A percentile compares a stretch with the other conserved stretches of the same genome.
Evolutionary conservation across 2,113 vertebrate genomes (phyloP).

Genomic region (Amphiprion ocellaris): DNA sequence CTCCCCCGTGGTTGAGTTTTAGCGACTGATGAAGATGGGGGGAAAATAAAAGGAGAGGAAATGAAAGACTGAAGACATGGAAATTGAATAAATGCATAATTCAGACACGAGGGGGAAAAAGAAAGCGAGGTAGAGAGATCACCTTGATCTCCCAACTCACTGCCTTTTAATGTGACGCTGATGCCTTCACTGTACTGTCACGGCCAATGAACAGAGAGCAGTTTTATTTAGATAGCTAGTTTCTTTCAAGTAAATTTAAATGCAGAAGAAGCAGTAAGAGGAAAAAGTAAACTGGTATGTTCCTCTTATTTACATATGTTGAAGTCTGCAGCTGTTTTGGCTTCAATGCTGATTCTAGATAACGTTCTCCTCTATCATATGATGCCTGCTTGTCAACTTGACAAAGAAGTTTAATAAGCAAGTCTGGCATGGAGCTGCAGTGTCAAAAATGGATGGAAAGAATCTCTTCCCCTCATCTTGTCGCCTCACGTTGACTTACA

Average conservation of each 20-base stretch:
- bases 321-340: too few species aligned
- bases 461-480: too few species aligned
- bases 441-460: too few species aligned
- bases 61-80: constrained; percentile 37
- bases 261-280: background rate
- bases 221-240: constrained; percentile 10
- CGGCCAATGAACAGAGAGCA: constrained; percentile 17
- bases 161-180: constrained; percentile 60
- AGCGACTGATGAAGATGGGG: background rate
- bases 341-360: too few species aligned
- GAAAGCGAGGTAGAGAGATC: constrained; percentile 34
- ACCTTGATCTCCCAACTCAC: constrained; percentile 64
- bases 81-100: constrained; percentile 73
- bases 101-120: constrained; percentile 37
- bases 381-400: too few species aligned
- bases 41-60: background rate
- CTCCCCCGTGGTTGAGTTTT: background rate
- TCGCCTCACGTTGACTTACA: too few species aligned
- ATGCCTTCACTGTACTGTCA: constrained; percentile 56
- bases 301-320: too few species aligned
- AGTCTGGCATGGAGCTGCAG: too few species aligned
- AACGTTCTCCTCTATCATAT: too few species aligned
- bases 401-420: too few species aligned
- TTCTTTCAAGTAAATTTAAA: background rate
- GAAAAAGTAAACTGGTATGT: background rate